Conservation (phyloP, 2,113 vertebrate genomes). For the Albula goreensis region DNA sequence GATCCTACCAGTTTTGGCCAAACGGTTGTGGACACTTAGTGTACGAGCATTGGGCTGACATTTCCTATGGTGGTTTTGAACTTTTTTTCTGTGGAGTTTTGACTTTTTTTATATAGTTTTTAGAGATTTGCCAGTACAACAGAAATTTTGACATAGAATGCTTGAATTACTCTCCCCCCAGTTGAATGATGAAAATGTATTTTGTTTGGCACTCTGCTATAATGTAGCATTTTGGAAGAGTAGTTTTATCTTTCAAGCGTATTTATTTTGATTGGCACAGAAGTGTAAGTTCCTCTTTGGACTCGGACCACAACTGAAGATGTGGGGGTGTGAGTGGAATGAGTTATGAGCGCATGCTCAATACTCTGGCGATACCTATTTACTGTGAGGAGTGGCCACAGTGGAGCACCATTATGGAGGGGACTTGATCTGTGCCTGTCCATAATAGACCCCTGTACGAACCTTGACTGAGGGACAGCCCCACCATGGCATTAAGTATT, state of each 20-base stretch:
- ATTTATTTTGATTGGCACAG: background rate
- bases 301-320: background rate
- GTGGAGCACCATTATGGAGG: background rate
- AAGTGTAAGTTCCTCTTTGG: background rate
- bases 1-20: background rate
- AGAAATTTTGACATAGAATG: background rate
- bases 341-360: no score
- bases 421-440: background rate
- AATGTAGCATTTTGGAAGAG: constrained; percentile 22
- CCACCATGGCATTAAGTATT: background rate
- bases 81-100: constrained; percentile 55
- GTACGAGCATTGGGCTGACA: constrained; percentile 37
- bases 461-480: background rate
- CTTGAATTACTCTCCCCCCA: constrained; percentile 6
- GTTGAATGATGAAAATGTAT: constrained; percentile 1
- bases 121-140: constrained; percentile 48
- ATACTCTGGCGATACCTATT: no score
- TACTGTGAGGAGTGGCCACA: background rate
- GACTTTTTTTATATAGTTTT: constrained; percentile 61
- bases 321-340: background rate
- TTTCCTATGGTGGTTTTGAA: constrained; percentile 50
- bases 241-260: background rate
- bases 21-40: constrained; percentile 8
- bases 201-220: constrained; percentile 18
- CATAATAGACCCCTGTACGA: background rate